Evolutionary conservation across 2,888 invertebrate genomes (phyloP).

Genomic region (Atethmia centrago): DNA sequence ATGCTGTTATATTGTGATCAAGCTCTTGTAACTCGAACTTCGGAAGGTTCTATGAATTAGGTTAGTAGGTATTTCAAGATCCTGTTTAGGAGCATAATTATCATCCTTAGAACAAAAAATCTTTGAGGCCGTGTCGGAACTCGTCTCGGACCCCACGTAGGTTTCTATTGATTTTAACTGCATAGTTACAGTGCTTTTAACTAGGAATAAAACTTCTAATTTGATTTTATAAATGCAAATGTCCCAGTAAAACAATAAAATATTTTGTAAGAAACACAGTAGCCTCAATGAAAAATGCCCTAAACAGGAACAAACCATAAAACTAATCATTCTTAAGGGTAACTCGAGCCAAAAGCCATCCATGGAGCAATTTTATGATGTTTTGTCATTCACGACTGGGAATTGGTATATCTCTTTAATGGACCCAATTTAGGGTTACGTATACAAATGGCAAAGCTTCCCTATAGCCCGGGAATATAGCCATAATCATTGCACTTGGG

Average conservation of each 20-base stretch:
- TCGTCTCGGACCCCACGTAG: neutral
- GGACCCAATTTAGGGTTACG: slow-evolving; percentile 66
- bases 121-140: neutral
- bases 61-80: neutral
- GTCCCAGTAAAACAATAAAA: neutral
- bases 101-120: neutral
- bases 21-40: neutral
- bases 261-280: neutral
- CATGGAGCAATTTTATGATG: slow-evolving; percentile 68
- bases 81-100: neutral
- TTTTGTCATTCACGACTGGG: slow-evolving; percentile 69
- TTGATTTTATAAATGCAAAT: neutral
- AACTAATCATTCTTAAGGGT: slow-evolving; percentile 69
- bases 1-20: neutral
- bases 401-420: slow-evolving; percentile 69
- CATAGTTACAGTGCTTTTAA: neutral
- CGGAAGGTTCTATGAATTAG: too few relatives aligned
- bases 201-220: neutral
- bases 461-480: neutral
- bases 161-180: neutral
- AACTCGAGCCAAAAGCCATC: slow-evolving; percentile 67
- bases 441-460: slow-evolving; percentile 35
- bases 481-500: slow-evolving; percentile 1
- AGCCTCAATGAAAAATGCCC: slow-evolving; percentile 17
- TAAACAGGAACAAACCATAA: slow-evolving; percentile 26